Conservation (phyloP, 1,140 invertebrate species). For the Halesus radiatus region DNA sequence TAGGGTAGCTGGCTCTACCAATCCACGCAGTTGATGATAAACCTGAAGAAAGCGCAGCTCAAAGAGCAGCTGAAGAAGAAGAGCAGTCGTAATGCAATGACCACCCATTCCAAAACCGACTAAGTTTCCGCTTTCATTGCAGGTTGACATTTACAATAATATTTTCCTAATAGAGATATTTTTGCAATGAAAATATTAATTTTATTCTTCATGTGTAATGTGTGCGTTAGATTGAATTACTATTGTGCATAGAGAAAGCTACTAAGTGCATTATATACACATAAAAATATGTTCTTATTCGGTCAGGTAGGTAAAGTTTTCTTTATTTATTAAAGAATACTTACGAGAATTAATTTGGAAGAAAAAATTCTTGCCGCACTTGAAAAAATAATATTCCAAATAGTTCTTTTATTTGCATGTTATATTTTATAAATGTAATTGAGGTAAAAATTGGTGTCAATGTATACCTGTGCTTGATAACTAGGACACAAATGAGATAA, state of each 20-base stretch:
- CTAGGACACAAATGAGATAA: too few species aligned
- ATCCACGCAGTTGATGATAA: slow-evolving; percentile 88
- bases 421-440: too few species aligned
- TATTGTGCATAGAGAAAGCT: neutral
- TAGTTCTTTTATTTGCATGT: too few species aligned
- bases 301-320: neutral
- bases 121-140: neutral
- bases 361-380: neutral
- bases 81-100: slow-evolving; percentile 37
- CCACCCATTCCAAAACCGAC: slow-evolving; percentile 18
- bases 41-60: slow-evolving; percentile 83
- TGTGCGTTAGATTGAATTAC: neutral
- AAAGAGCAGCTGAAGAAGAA: slow-evolving; percentile 69
- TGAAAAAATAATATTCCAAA: neutral
- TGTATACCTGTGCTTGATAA: too few species aligned
- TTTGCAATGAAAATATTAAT: slow-evolving; percentile 19
- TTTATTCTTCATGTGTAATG: neutral
- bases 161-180: slow-evolving; percentile 8
- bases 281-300: neutral
- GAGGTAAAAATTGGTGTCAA: too few species aligned
- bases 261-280: neutral
- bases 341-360: neutral
- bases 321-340: neutral
- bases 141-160: slow-evolving; percentile 7
- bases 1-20: slow-evolving; percentile 89